Conservation (phyloP, 2,888 invertebrate species). For the Desoria tigrina region DNA sequence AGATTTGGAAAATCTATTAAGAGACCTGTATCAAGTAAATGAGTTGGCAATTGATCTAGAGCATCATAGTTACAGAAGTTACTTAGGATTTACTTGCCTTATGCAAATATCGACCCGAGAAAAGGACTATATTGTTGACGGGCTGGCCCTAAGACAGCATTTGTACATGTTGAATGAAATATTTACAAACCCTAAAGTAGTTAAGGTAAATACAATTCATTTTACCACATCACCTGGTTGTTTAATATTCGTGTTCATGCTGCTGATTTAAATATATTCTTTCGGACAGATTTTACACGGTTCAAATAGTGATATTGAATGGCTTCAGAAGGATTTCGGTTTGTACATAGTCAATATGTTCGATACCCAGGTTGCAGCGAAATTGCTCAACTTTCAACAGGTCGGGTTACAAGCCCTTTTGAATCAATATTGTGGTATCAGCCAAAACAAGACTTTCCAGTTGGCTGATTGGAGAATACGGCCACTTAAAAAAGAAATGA, state of each 20-base stretch:
- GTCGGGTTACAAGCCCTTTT: constrained; percentile 78
- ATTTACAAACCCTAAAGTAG: constrained; percentile 82
- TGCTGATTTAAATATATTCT: constrained; percentile 27
- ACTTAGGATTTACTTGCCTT: constrained; percentile 91
- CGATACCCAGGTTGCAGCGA: constrained; percentile 89
- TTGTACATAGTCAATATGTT: constrained; percentile 95
- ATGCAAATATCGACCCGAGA: constrained; percentile 86
- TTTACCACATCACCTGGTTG: constrained; percentile 3
- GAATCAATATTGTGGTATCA: constrained; percentile 72
- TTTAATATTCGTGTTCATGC: constrained; percentile 1
- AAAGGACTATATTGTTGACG: constrained; percentile 86
- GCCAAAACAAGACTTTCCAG: constrained; percentile 86
- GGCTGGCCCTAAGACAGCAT: constrained; percentile 77
- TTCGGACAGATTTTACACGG: constrained; percentile 81
- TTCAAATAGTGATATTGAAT: constrained; percentile 79
- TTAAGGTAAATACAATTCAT: constrained; percentile 69
- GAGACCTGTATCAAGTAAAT: constrained; percentile 61
- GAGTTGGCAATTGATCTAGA: constrained; percentile 56
- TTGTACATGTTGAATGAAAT: constrained; percentile 80
- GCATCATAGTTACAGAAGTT: constrained; percentile 89
- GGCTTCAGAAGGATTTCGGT: constrained; percentile 94
- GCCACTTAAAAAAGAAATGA: constrained; percentile 61
- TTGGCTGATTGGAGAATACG: constrained; percentile 91
- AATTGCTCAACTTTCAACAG: constrained; percentile 68
- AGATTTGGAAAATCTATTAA: constrained; percentile 67